A percentile compares a stretch with the other conserved stretches of the same genome.
These are phyloP conservation scores for Seriola dumerili DNA, from an alignment of 2,113 vertebrate genomes.

Conservation along the genomic window DNA sequence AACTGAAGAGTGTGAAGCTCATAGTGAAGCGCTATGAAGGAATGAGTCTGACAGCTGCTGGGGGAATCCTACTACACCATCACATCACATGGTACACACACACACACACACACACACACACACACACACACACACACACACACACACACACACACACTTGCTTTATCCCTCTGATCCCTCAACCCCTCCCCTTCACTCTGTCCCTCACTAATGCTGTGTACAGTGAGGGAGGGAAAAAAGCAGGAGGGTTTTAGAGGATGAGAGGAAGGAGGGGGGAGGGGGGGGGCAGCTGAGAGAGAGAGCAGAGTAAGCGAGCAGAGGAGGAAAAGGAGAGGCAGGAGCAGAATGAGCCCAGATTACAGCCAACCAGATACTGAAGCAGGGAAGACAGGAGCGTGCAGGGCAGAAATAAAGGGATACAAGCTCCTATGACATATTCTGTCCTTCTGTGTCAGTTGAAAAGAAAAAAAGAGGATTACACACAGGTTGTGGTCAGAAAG, in stretches of 20 bases:
- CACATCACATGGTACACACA: conserved; percentile 74
- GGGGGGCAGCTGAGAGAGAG: conserved; percentile 40
- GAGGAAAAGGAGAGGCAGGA: conserved; percentile 62
- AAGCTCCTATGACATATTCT: conserved; percentile 5
- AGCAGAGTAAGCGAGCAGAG: conserved; percentile 30
- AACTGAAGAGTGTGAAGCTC: conserved; percentile 46
- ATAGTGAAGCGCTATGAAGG: conserved; percentile 47
- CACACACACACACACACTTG: conserved; percentile 21
- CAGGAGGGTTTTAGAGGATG: conserved; percentile 39
- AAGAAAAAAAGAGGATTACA: conserved; percentile 27
- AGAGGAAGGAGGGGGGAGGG: conserved; percentile 28
- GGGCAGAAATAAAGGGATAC: conserved; percentile 17
- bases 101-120: conserved; percentile 27
- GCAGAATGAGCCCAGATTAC: conserved; percentile 73
- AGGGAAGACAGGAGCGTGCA: conserved; percentile 20
- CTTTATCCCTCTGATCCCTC: conserved; percentile 77
- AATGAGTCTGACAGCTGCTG: conserved; percentile 78
- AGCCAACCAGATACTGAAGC: conserved; percentile 40
- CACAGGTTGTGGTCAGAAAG: neutral
- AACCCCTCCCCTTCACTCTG: conserved; percentile 48
- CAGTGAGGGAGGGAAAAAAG: conserved; percentile 64
- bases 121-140: conserved; percentile 23
- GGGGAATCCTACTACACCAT: conserved; percentile 75
- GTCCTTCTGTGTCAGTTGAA: conserved; percentile 13
- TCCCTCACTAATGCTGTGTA: conserved; percentile 69